Percentiles rank a stretch among this genome's conserved stretches.
phyloP scores from a whole-genome alignment of 2,888 invertebrate genomes.

The Tipula confusa region DNA sequence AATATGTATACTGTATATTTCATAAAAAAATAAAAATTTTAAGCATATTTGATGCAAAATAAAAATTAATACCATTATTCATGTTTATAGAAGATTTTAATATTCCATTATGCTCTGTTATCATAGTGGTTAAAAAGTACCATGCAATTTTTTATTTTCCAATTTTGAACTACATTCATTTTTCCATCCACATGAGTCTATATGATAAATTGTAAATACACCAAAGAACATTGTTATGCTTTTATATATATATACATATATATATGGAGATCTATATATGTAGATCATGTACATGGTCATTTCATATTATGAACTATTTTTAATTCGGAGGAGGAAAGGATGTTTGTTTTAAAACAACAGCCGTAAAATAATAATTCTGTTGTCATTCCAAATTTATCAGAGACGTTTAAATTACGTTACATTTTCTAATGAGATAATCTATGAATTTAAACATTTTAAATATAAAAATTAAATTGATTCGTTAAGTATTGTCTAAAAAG shows the following conservation, averaged over 20 bases:
- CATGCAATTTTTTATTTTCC: neutral
- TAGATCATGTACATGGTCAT: neutral
- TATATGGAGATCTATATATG: neutral
- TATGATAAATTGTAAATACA: conserved; percentile 3
- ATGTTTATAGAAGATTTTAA: neutral
- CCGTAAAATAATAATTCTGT: neutral
- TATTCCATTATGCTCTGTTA: conserved; percentile 20
- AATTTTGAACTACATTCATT: neutral
- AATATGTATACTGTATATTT: too few relatives aligned
- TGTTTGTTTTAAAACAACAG: too few relatives aligned
- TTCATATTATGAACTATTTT: neutral
- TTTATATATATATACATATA: neutral
- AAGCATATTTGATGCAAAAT: neutral
- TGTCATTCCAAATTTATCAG: neutral
- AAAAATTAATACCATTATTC: conserved; percentile 5
- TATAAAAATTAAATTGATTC: neutral
- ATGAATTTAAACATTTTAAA: neutral
- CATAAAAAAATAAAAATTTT: too few relatives aligned
- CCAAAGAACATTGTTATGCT: conserved; percentile 1
- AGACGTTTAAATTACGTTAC: neutral
- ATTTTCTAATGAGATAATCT: neutral
- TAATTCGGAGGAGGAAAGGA: neutral
- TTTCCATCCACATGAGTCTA: conserved; percentile 3
- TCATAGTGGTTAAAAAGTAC: neutral
- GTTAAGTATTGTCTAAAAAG: too few relatives aligned